Conservation (phyloP, 2,797 vertebrate genomes). For the Crypturellus tataupa region DNA sequence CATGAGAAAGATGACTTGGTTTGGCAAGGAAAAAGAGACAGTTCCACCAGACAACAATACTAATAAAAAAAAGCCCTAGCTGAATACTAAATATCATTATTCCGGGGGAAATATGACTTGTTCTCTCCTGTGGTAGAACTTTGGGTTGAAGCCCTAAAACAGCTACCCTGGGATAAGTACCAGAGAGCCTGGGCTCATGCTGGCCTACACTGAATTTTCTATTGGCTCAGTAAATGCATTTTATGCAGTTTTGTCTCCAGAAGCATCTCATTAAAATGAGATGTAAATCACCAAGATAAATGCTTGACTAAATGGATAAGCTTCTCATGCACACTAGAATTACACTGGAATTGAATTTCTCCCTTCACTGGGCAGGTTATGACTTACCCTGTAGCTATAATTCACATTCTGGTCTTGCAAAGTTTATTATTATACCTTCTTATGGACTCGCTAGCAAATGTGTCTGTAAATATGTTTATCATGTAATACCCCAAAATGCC, state of each 20-base stretch:
- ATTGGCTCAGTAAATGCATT: neutral
- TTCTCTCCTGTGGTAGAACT: neutral
- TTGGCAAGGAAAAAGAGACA: conserved; percentile 29
- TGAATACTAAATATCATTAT: neutral
- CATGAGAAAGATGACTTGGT: conserved; percentile 41
- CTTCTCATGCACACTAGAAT: neutral
- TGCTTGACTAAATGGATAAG: neutral
- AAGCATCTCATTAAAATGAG: conserved; percentile 51
- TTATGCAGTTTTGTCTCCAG: conserved; percentile 9
- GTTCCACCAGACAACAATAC: neutral
- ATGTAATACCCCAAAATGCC: neutral
- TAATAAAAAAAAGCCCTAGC: neutral
- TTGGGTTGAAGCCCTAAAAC: neutral
- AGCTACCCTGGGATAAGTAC: neutral
- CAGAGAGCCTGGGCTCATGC: neutral
- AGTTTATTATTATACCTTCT: neutral
- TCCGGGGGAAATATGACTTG: neutral
- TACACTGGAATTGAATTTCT: neutral
- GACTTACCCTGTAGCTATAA: conserved; percentile 16
- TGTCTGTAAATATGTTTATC: neutral
- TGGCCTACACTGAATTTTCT: neutral
- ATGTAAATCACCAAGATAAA: conserved; percentile 14
- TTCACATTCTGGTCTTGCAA: neutral
- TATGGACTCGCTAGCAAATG: neutral
- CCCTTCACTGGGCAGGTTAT: neutral